Percentiles rank a stretch among this genome's conserved stretches.
phyloP scores from a whole-genome alignment of 1,140 invertebrate species.

The Drosophila novamexicana region DNA sequence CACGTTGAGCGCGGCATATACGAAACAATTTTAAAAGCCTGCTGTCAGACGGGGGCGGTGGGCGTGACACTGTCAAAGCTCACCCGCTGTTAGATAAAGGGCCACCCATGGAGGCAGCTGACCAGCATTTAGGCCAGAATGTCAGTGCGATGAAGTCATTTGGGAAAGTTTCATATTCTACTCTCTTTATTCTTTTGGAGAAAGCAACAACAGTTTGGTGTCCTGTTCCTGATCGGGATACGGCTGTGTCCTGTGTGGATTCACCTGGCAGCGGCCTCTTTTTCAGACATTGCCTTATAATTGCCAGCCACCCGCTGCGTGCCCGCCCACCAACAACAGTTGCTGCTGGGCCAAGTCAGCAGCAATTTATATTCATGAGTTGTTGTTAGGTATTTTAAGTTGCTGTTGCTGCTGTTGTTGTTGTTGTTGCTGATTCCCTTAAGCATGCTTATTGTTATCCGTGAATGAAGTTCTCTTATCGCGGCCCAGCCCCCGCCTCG shows the following conservation, averaged over 20 bases:
- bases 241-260: constrained; percentile 4
- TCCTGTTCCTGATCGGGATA: neutral
- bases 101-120: constrained; percentile 39
- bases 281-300: constrained; percentile 55
- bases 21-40: constrained; percentile 56
- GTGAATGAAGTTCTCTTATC: constrained; percentile 80
- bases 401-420: constrained; percentile 11
- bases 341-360: constrained; percentile 55
- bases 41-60: constrained; percentile 5
- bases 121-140: constrained; percentile 39
- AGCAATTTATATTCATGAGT: constrained; percentile 81
- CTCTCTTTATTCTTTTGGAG: neutral
- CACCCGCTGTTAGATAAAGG: constrained; percentile 62
- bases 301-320: constrained; percentile 67
- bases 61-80: constrained; percentile 25
- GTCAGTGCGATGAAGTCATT: constrained; percentile 25
- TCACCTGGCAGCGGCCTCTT: constrained; percentile 27
- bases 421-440: constrained; percentile 54
- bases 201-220: neutral
- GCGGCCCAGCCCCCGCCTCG: constrained; percentile 16
- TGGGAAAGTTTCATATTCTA: constrained; percentile 24
- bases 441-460: constrained; percentile 82
- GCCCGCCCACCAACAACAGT: constrained; percentile 27
- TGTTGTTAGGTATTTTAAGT: constrained; percentile 45
- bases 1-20: constrained; percentile 62